phyloP scores from a whole-genome alignment of 2,888 invertebrate genomes.

The Rhorus exstirpatorius region DNA sequence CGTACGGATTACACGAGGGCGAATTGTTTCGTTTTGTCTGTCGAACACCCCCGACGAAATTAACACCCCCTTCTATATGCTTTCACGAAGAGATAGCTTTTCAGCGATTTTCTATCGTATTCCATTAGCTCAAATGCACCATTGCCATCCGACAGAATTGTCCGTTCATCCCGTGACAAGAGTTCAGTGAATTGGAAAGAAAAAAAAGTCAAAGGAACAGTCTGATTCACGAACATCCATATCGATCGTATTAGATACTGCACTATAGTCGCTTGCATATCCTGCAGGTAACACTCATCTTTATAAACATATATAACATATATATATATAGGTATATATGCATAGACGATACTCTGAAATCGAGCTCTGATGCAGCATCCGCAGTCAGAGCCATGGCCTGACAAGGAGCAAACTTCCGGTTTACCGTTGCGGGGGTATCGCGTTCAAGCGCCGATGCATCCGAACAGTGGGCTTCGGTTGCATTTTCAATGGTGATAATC shows the following conservation, averaged over 20 bases:
- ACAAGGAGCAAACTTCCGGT: slow-evolving; percentile 77
- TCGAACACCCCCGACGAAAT: slow-evolving; percentile 45
- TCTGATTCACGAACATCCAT: slow-evolving; percentile 9
- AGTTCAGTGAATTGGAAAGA: slow-evolving; percentile 58
- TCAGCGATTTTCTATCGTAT: slow-evolving; percentile 13
- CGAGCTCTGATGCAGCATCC: slow-evolving; percentile 60
- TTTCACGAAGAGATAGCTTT: background rate
- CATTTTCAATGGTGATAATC: slow-evolving; percentile 85
- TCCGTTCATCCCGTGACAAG: slow-evolving; percentile 11
- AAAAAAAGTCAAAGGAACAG: slow-evolving; percentile 47
- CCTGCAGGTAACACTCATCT: slow-evolving; percentile 55
- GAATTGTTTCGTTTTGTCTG: slow-evolving; percentile 68
- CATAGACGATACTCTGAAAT: slow-evolving; percentile 40
- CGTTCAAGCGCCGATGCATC: slow-evolving; percentile 85
- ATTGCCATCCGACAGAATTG: slow-evolving; percentile 30
- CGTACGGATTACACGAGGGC: slow-evolving; percentile 6
- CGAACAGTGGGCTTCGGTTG: slow-evolving; percentile 85
- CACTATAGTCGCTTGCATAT: slow-evolving; percentile 41
- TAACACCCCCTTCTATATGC: slow-evolving; percentile 35
- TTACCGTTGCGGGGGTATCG: slow-evolving; percentile 81
- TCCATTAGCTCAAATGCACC: slow-evolving; percentile 21
- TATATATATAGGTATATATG: background rate
- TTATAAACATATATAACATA: background rate
- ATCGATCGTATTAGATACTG: slow-evolving; percentile 29
- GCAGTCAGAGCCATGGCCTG: slow-evolving; percentile 49